phyloP scores from a whole-genome alignment of 1,140 invertebrate species.

The Tachypleus tridentatus region DNA sequence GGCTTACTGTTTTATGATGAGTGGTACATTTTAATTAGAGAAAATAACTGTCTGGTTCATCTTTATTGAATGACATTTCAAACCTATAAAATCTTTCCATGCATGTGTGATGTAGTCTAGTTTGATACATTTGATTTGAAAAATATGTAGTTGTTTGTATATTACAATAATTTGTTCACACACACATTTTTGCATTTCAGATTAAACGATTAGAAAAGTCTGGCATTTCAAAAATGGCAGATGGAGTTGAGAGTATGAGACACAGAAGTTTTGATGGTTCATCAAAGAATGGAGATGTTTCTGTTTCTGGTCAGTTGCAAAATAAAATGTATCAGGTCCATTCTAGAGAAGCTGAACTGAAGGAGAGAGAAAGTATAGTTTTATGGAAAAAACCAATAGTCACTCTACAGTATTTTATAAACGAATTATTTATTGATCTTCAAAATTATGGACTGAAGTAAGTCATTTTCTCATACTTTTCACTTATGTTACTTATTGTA shows the following conservation, averaged over 20 bases:
- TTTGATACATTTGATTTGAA: too few species aligned
- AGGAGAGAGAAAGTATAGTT: slow-evolving; percentile 50
- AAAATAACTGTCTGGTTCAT: too few species aligned
- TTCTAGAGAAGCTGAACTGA: neutral
- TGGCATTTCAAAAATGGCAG: slow-evolving; percentile 15
- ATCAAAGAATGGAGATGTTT: too few species aligned
- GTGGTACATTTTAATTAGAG: too few species aligned
- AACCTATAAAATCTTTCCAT: too few species aligned
- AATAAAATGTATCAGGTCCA: too few species aligned
- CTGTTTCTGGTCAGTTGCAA: too few species aligned
- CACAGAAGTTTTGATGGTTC: too few species aligned
- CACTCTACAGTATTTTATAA: slow-evolving; percentile 69
- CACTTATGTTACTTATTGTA: slow-evolving; percentile 1
- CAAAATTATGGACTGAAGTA: slow-evolving; percentile 42
- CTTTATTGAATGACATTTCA: too few species aligned
- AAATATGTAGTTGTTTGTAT: neutral
- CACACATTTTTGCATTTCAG: neutral
- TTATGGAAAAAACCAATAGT: slow-evolving; percentile 73
- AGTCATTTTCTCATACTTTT: slow-evolving; percentile 6
- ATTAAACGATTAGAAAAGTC: slow-evolving; percentile 17
- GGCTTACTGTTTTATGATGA: too few species aligned
- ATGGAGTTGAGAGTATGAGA: slow-evolving; percentile 5
- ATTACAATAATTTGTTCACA: neutral
- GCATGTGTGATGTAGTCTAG: too few species aligned
- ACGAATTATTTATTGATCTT: slow-evolving; percentile 52